These are phyloP conservation scores for Chlorodrepanis virens DNA, from an alignment of 2,113 vertebrate genomes.

Conservation along the genomic window DNA sequence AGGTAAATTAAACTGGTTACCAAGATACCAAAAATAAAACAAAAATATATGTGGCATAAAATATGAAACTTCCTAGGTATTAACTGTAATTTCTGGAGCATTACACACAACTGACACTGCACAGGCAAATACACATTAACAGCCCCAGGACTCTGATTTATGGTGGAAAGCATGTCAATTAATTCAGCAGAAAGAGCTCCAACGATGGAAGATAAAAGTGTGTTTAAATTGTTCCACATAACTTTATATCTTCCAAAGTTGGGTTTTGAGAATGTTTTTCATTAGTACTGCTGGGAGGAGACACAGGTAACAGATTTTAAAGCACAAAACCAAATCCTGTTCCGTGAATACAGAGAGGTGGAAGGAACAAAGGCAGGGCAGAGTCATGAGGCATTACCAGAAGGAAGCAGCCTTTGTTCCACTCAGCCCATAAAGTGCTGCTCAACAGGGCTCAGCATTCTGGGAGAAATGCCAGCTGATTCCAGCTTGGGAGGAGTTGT, in stretches of 20 bases:
- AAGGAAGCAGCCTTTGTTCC: background rate
- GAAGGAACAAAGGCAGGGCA: background rate
- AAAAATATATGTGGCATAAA: background rate
- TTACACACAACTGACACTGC: background rate
- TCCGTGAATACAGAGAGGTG: background rate
- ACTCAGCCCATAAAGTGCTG: background rate
- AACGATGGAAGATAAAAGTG: accelerated
- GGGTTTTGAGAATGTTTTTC: background rate
- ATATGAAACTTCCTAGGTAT: background rate
- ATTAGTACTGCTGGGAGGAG: background rate
- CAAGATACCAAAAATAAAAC: background rate
- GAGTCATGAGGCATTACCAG: background rate
- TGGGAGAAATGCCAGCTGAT: background rate
- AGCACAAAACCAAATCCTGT: background rate
- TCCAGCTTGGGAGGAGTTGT: background rate
- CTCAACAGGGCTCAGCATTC: background rate
- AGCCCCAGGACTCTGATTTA: background rate
- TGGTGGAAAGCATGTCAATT: background rate
- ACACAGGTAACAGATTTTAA: background rate
- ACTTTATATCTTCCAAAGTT: background rate
- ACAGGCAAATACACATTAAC: background rate
- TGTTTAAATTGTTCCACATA: background rate
- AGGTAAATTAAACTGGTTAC: background rate
- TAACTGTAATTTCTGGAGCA: background rate
- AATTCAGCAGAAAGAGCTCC: background rate